These are phyloP conservation scores for Stichopus chloronotus DNA, from an alignment of 35 echinoderm and acorn worm genomes.

Conservation along the genomic window DNA sequence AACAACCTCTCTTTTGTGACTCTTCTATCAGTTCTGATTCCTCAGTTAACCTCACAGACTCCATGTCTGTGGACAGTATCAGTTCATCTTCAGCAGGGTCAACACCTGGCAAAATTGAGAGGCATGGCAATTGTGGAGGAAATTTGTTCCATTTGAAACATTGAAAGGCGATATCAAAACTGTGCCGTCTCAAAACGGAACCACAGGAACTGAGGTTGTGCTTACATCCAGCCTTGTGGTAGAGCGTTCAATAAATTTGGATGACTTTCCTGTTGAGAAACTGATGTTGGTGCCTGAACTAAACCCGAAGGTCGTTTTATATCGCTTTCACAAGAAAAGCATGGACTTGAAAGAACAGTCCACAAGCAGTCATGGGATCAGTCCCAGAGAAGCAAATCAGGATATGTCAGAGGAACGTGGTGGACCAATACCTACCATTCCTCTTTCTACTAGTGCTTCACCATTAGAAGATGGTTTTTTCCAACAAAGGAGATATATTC, in stretches of 20 bases:
- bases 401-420: neutral
- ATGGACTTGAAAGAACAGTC: neutral
- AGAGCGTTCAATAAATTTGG: constrained; percentile 32
- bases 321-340: constrained; percentile 16
- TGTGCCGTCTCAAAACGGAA: neutral
- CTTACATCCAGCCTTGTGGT: neutral
- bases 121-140: neutral
- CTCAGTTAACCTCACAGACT: neutral
- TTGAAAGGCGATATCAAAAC: neutral
- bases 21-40: neutral
- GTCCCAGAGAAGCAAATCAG: too few relatives aligned
- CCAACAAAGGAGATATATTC: constrained; percentile 24
- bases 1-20: neutral
- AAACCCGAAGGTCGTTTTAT: constrained; percentile 21
- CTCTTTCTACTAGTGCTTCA: neutral
- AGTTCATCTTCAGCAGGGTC: neutral
- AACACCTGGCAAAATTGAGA: neutral
- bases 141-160: neutral
- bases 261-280: constrained; percentile 9
- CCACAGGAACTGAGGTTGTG: neutral
- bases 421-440: neutral
- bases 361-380: neutral
- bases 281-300: constrained; percentile 2
- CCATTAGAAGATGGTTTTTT: neutral
- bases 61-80: neutral